Conservation (phyloP, 2,113 vertebrate species). For the Grammomys dolichurus region DNA sequence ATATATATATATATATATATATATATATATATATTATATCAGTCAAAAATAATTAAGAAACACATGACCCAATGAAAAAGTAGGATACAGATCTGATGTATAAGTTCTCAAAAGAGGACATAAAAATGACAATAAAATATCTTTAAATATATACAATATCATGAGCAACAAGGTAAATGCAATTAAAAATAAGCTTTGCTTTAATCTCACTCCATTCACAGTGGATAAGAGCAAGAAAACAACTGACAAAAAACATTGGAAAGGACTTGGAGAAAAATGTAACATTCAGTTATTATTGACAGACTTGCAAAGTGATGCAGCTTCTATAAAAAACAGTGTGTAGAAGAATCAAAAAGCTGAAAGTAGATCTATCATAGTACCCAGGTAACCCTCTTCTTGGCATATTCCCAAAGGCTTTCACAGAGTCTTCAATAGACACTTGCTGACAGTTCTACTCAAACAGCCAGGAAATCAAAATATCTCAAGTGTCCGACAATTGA, state of each 20-base stretch:
- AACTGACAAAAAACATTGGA: neutral
- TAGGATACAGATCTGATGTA: neutral
- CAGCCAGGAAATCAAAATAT: neutral
- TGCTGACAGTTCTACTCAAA: neutral
- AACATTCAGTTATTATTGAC: neutral
- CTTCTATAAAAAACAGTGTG: neutral
- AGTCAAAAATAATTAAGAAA: neutral
- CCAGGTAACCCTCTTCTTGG: neutral
- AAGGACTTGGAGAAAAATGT: neutral
- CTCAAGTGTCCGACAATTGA: neutral
- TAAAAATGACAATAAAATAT: neutral
- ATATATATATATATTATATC: too few species aligned
- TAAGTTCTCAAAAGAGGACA: neutral
- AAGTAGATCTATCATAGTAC: neutral
- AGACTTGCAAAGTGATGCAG: neutral
- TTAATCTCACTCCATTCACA: neutral
- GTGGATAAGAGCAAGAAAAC: neutral
- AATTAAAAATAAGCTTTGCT: neutral
- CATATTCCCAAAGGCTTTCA: neutral
- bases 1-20: too few species aligned
- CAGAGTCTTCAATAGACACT: neutral
- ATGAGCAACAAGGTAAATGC: neutral
- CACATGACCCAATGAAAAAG: neutral
- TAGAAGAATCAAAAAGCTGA: neutral
- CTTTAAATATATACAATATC: neutral